Base-by-base conservation (phyloP, 1,140 invertebrate species). In the Brachystomella parvula region DNA sequence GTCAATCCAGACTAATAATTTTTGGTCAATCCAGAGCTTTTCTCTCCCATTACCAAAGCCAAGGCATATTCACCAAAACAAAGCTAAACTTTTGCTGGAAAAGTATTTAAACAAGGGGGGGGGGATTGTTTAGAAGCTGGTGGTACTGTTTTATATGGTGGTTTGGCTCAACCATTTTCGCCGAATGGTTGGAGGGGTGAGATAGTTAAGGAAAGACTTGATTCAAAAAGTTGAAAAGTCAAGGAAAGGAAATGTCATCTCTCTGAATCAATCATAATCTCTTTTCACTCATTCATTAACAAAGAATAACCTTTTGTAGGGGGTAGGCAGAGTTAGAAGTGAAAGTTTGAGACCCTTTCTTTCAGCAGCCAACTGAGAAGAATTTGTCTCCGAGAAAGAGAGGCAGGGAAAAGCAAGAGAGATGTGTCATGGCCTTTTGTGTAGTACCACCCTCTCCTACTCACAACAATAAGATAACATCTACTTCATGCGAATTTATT, bases 401-500 rank as follows among this genome's bases (percentile, higher is more conserved):
- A 63, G 63, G 61, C 61, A 64, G 62, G 66, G 62, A 60, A 57
- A 61, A 62, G 61, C 58, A 61, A 64, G 62, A 60, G 63, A 62
- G 56, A 65, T 69, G 63, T 69, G 63, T 69, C 49, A 39, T 53
- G 47, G 59, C 67, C 67, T 65, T 63, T 56, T 62, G 63, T 69
- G 63, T 69, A 69, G 15, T 21, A 9, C 35, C 35, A 39, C 49
- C 24, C 49, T 26, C 49, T 28, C 30, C 26, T 12, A 56, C 49
- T n/a, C 62, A 65, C 35, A 65, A 65, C 67, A 69, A 69, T 69
- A 63, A 60, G 68, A 69, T 69, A 63, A 65, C 64, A 69, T 69
- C 68, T 66, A 56, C 68, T 69, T 59, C 64, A 63, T 65, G 64
- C 68, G 53, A 69, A 69, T 69, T 69, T 69, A 69, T 69, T 69